These are phyloP conservation scores for Hololepta plana DNA, from an alignment of 2,888 invertebrate species.

Conservation along the genomic window DNA sequence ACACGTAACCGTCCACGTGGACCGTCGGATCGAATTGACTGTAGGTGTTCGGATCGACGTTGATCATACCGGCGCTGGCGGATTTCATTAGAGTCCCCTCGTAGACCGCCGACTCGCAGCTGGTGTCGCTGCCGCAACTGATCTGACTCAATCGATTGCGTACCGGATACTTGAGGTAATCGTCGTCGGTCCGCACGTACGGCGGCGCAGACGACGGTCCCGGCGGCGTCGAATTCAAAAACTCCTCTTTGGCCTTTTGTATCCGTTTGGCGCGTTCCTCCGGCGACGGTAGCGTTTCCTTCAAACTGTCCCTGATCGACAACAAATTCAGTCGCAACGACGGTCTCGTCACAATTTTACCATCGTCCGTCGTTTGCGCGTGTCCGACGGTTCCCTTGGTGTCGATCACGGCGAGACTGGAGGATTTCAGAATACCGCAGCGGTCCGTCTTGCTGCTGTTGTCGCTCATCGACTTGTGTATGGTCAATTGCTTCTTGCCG, in stretches of 20 bases:
- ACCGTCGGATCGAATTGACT: conserved; percentile 31
- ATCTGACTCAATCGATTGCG: conserved; percentile 35
- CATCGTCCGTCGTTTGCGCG: not conserved
- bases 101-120: conserved; percentile 21
- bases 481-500: conserved; percentile 20
- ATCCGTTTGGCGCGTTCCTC: too few relatives aligned
- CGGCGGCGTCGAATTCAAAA: conserved; percentile 26
- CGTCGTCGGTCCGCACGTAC: conserved; percentile 9
- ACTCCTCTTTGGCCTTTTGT: conserved; percentile 53
- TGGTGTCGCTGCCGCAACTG: conserved; percentile 43
- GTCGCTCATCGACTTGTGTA: conserved; percentile 21
- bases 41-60: conserved; percentile 42
- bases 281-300: too few relatives aligned
- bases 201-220: conserved; percentile 11
- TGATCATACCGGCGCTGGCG: conserved; percentile 63
- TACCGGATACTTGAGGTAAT: conserved; percentile 15
- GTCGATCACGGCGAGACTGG: conserved; percentile 19
- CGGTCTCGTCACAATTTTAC: conserved; percentile 11
- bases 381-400: conserved; percentile 3
- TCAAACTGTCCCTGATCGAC: conserved; percentile 3
- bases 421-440: conserved; percentile 22
- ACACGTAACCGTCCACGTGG: conserved; percentile 31
- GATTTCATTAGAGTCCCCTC: conserved; percentile 44
- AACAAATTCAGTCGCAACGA: conserved; percentile 17
- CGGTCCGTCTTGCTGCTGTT: not conserved